Evolutionary conservation across 1,140 invertebrate species (phyloP), one percentile per base, ranked within the genome.

Genomic region (Drosophila oshimai): DNA sequence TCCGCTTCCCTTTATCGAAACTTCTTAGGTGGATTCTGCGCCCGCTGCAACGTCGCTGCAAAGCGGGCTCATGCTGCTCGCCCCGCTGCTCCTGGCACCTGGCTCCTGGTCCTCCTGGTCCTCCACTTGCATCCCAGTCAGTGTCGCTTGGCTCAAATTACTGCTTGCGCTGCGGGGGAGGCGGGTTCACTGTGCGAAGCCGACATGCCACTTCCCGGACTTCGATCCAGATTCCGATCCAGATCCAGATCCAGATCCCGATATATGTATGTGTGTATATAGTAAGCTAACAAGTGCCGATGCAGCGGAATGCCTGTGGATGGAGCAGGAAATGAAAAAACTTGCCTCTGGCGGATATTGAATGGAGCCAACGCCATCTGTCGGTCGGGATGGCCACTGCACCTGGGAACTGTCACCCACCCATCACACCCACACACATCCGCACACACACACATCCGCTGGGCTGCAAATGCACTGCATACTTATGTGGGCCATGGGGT

Each of bases 151-250:
- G 39, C 34, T 31, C 6, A n/a, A 61, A 18, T 47, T 74, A 69
- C 49, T 79, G 18, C 34, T 15, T 31, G 29, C 28, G 28, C 28
- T 54, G 31, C 34, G 34, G 47, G 28, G 15, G 47, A 22, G 15
- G 51, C 44, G 44, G 39, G 53, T 81, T 83, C 78, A 83, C 84
- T 78, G 78, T 50, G 26, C 20, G 51, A 41, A 45, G 67, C 26
- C 36, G 7, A 31, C 31, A 31, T 28, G 31, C 46, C 33, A 51
- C 47, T 20, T 22, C 41, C 22, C 41, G n/a, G n/a, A n/a, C n/a
- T n/a, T n/a, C n/a, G n/a, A n/a, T n/a, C n/a, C n/a, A n/a, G n/a
- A n/a, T n/a, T n/a, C n/a, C n/a, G n/a, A n/a, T n/a, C n/a, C n/a
- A n/a, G n/a, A n/a, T n/a, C 18, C 39, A 12, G 6, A 20, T 12